Evolutionary conservation across 37 sponge, comb jelly and placozoan genomes (phyloP), one percentile per base, ranked within the genome.

Genomic region (Ianthella basta): DNA sequence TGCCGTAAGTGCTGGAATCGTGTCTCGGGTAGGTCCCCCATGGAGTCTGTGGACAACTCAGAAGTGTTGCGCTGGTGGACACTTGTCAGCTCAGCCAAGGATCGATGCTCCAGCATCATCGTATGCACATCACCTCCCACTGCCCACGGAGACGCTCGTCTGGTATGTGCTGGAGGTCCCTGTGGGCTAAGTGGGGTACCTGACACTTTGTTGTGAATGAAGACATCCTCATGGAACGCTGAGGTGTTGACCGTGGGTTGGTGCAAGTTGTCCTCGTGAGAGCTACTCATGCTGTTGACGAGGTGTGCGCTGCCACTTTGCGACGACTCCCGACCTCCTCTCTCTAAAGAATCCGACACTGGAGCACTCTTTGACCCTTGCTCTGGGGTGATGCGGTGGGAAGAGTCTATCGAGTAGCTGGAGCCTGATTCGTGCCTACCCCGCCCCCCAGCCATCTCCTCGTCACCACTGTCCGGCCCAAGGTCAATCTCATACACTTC

Each of bases 141-240:
- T 41, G 53, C 78, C 78, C 78, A 75, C 4, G 78, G 78, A 50
- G 78, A 75, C 25, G 54, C 14, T 5, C 21, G 33, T 24, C 37
- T 44, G 16, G 18, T 64, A 18, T 36, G 44, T 19, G n/a, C 5
- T 59, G 16, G 4, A 53, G 24, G 29, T 59, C n/a, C 56, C 14
- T 75, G 41, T 19, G 69, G 80, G 39, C 56, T 83, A 55, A 86
- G 5, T 21, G 86, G 86, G n/a, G 86, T 82, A 13, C 86, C 87
- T 0, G 44, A 24, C 19, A 90, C 80, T 29, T 66, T 73, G 1
- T 60, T 87, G 5, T 33, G 12, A 15, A 90, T 83, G 6, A 83
- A 57, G 55, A 90, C 14, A 32, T 88, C 89, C 18, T 84, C 89
- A 32, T 23, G 15, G 4, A n/a, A 0, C 0, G 65, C 13, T 23